Percentiles rank a stretch among this genome's conserved stretches.
These are phyloP conservation scores for Anadara kagoshimensis DNA, from an alignment of 1,140 invertebrate genomes.

Conservation along the genomic window DNA sequence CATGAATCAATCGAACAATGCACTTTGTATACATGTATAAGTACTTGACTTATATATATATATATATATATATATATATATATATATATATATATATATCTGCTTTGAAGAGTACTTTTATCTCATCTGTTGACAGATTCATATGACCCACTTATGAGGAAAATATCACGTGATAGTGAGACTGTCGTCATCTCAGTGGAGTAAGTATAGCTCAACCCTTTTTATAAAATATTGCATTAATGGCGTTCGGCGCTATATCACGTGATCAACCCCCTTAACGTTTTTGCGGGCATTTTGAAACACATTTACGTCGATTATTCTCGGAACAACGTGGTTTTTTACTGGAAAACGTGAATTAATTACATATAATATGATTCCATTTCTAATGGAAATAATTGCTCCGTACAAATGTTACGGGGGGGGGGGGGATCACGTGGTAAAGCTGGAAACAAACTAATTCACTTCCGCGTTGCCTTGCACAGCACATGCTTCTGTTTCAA, in stretches of 20 bases:
- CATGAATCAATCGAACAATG: too few species aligned
- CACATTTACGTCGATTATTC: not conserved
- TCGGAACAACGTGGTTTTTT: not conserved
- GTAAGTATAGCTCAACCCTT: slow-evolving; percentile 25
- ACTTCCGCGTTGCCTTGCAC: too few species aligned
- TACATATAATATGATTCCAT: not conserved
- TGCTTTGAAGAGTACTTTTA: not conserved
- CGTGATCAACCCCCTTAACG: too few species aligned
- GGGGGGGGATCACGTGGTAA: not conserved
- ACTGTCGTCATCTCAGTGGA: slow-evolving; percentile 50
- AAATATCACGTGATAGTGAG: slow-evolving; percentile 50
- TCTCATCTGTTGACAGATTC: slow-evolving; percentile 41
- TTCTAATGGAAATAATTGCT: not conserved
- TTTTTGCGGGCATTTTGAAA: too few species aligned
- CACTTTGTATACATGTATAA: too few species aligned
- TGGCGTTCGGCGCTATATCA: not conserved
- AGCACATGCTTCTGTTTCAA: too few species aligned
- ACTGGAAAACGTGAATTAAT: not conserved
- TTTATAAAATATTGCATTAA: too few species aligned
- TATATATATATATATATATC: too few species aligned
- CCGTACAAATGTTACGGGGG: not conserved
- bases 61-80: too few species aligned
- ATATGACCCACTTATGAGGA: slow-evolving; percentile 51
- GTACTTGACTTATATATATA: too few species aligned
- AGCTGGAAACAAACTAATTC: too few species aligned